Base-by-base conservation (phyloP, 2,888 invertebrate species). In the Drosophila basisetae region DNA sequence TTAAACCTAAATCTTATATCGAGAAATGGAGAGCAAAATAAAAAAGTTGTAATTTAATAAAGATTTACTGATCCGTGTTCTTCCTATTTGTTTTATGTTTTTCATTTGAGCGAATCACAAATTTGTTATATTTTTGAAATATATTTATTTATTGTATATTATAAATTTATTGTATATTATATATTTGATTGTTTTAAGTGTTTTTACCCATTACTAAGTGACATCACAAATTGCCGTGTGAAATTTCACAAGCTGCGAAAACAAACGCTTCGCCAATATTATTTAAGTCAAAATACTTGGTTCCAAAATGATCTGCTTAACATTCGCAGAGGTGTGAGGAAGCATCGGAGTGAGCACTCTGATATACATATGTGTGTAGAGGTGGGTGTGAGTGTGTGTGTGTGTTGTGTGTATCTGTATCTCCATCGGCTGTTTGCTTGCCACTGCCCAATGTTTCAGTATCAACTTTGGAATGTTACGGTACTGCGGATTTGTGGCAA, bases 381-480 rank as follows among this genome's bases (percentile, higher is more conserved):
- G 22, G 11, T 43, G 22, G 0, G 4, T 41, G 41, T 41, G 41
- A 1, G 4, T 41, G 18, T 39, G 39, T n/a, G 39, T 18, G 13
- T 0, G 35, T 16, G 16, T 18, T 37, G 41, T 22, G 41, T 43
- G 43, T 43, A 4, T 11, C 33, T 72, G 43, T 66, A 47, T 56
- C 61, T 70, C 53, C 53, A 50, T 22, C 66, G 71, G 54, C 68
- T 76, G 65, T 78, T 88, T 73, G 73, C 73, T 59, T 69, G 72
- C 76, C 73, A 52, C 86, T 67, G 75, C 66, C 73, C 16, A 55
- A 52, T 30, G 69, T 69, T 73, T 68, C 78, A 87, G 81, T 88
- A 87, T 83, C 84, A 81, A 86, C 78, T 83, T 68, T 72, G 71
- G 66, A 69, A 75, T 80, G 84, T 82, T 78, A 79, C 87, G 54